Evolutionary conservation across 2,888 invertebrate species (phyloP), one percentile per base, ranked within the genome.

Genomic region (Oscheius onirici): DNA sequence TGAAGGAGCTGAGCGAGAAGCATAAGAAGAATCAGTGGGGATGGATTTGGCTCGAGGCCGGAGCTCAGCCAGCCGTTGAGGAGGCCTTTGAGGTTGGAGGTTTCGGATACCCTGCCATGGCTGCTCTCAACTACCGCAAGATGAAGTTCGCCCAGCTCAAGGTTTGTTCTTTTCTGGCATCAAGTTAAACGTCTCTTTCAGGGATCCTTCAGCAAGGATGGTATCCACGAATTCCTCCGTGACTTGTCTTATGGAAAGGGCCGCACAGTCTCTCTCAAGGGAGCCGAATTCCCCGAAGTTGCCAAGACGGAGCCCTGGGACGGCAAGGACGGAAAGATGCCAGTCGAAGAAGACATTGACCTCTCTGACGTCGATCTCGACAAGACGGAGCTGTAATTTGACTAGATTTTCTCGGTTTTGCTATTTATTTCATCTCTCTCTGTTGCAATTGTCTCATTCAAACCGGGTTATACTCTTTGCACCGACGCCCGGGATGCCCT

Each of bases 81-180:
- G 92, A 92, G 76, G 92, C 94, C 0, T 89, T 99, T 41, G 97
- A 95, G 87, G 93, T 99, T 79, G 99, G 99, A 76, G 99, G 91
- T 92, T 99, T 99, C 89, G 99, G 99, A 11, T 99, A 97, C 89
- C 99, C 99, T 1, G 97, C 97, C 0, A 93, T 99, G 93, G 96
- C 95, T 6, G 95, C 95, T 17, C 92, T 97, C 70, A 99, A 96
- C 89, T 92, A 93, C 15, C 94, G 96, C 89, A 99, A 99, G 90
- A 93, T 95, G 92, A 97, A 96, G 89, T 99, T 93, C 90, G 93
- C 97, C 0, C 91, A 94, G 8, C 91, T 99, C 1, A 91, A 94
- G 46, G 46, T 46, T 46, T 46, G 20, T 17, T 13, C 20, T 5
- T 17, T 17, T 13, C 13, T 46, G n/a, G 5, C 13, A 3, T 46